A percentile compares a stretch with the other conserved stretches of the same genome.
Conservation (phyloP, 2,888 invertebrate genomes). For the Cantharis flavilabris region DNA sequence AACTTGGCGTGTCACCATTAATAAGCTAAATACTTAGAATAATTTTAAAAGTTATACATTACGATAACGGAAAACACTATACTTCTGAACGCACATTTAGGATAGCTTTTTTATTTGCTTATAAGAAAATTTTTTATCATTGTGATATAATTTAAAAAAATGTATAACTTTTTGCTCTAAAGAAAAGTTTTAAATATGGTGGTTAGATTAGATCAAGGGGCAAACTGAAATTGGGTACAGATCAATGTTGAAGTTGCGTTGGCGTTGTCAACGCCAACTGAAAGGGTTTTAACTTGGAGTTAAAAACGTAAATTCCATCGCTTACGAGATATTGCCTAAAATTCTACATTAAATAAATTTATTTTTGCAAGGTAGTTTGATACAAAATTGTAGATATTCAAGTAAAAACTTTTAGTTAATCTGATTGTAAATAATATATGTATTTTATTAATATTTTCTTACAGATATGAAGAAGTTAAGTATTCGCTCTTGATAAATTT, state of each 20-base stretch:
- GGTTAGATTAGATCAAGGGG: background rate
- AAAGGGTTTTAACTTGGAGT: background rate
- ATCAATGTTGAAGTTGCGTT: background rate
- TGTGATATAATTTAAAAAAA: background rate
- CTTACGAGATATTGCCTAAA: background rate
- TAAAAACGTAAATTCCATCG: background rate
- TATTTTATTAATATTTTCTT: background rate
- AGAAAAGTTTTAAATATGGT: background rate
- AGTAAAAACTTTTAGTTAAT: too few species aligned
- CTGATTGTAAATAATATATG: too few species aligned
- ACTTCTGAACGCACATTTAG: too few species aligned
- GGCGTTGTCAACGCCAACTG: background rate
- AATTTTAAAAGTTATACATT: too few species aligned
- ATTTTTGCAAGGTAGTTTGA: background rate
- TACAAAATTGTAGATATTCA: background rate
- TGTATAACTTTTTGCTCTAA: background rate
- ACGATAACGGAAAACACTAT: too few species aligned
- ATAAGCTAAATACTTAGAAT: too few species aligned
- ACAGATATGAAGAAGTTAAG: conserved; percentile 19
- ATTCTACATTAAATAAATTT: background rate
- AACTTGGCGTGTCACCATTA: too few species aligned
- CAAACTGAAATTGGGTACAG: background rate
- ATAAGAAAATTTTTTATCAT: too few species aligned
- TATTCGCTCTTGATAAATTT: conserved; percentile 21
- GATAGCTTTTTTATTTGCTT: too few species aligned